A percentile compares a stretch with the other conserved stretches of the same genome.
These are phyloP conservation scores for Steatornis caripensis DNA, from an alignment of 2,113 vertebrate species.

Conservation along the genomic window DNA sequence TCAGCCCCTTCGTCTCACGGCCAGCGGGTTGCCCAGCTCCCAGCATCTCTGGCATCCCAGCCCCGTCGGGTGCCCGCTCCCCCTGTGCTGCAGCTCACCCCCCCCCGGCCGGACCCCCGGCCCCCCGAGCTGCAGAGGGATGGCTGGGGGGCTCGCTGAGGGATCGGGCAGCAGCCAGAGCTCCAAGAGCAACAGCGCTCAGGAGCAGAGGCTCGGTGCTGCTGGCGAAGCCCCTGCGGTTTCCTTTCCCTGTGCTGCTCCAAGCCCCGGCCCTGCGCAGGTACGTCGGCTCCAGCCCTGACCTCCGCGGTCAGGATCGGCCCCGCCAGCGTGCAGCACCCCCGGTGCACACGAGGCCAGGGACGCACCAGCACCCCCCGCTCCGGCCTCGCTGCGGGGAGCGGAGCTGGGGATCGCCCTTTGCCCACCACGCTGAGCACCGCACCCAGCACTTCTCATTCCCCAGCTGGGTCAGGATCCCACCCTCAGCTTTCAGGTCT, in stretches of 20 bases:
- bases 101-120: accelerated
- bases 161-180: not conserved
- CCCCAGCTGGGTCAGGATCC: not conserved
- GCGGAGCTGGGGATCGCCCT: not conserved
- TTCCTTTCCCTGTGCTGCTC: not conserved
- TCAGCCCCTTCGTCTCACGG: not conserved
- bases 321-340: accelerated
- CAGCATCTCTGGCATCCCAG: accelerated
- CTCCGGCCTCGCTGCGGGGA: not conserved
- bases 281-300: not conserved
- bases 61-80: accelerated
- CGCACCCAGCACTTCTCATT: not conserved
- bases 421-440: not conserved
- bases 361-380: not conserved
- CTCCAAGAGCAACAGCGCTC: not conserved
- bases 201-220: accelerated
- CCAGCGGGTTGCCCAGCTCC: not conserved
- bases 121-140: accelerated
- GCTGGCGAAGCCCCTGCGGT: not conserved
- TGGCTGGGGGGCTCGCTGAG: accelerated
- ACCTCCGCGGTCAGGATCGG: accelerated
- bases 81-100: accelerated
- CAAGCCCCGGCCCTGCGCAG: accelerated
- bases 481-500: not conserved
- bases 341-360: not conserved